phyloP scores from a whole-genome alignment of 2,888 invertebrate genomes.

The Caenorhabditis sp. region DNA sequence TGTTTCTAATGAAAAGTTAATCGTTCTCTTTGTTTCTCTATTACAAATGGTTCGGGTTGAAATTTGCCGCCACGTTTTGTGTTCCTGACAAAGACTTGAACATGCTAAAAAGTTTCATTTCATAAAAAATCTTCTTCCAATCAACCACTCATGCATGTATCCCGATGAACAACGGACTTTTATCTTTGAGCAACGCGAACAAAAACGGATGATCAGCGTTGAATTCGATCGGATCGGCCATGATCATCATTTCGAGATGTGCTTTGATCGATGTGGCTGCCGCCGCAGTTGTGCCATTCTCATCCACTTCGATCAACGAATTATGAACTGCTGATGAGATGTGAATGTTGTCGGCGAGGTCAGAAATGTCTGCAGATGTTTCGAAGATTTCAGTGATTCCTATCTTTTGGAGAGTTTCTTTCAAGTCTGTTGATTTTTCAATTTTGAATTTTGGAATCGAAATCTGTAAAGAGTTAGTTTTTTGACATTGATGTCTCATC shows the following conservation, averaged over 20 bases:
- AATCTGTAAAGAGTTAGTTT: constrained; percentile 16
- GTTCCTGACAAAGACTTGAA: too few species aligned
- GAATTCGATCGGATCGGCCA: constrained; percentile 40
- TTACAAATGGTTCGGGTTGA: too few species aligned
- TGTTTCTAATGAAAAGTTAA: too few species aligned
- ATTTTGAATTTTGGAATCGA: constrained; percentile 63
- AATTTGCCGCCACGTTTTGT: too few species aligned
- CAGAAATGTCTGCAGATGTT: constrained; percentile 46
- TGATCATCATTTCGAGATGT: constrained; percentile 8
- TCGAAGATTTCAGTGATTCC: constrained; percentile 55
- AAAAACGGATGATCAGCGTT: constrained; percentile 61
- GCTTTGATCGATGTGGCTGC: constrained; percentile 51
- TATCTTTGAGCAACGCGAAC: constrained; percentile 40
- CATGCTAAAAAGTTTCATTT: too few species aligned
- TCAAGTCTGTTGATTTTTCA: constrained; percentile 44
- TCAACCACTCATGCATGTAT: not conserved
- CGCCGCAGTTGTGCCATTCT: constrained; percentile 59
- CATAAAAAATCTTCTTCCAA: not conserved
- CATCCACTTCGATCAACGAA: constrained; percentile 63
- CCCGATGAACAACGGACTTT: constrained; percentile 38
- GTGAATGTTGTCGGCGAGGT: constrained; percentile 42
- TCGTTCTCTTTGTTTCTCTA: too few species aligned
- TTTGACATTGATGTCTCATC: not conserved
- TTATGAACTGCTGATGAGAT: constrained; percentile 62
- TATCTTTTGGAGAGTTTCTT: constrained; percentile 40